A percentile compares a stretch with the other conserved stretches of the same genome.
These are phyloP conservation scores for Eulemur macaco DNA, from an alignment of 2,113 vertebrate species.

Conservation along the genomic window DNA sequence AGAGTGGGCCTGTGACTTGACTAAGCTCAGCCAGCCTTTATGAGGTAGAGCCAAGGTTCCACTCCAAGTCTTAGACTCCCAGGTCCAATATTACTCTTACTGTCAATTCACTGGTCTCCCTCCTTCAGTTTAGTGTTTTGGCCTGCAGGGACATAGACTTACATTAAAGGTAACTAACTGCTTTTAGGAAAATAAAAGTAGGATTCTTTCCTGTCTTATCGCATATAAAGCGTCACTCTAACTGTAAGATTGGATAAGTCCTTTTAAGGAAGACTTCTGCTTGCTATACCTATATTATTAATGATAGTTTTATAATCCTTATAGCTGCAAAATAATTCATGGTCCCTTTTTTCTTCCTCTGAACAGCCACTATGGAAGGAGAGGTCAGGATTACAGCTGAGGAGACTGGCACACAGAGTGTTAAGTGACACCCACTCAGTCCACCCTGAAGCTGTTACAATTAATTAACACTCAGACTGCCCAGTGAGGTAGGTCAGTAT, in stretches of 20 bases:
- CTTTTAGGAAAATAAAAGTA: not conserved
- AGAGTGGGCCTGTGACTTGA: not conserved
- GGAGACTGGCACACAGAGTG: conserved; percentile 54
- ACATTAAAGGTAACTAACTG: not conserved
- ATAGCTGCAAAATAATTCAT: conserved; percentile 53
- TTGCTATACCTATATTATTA: not conserved
- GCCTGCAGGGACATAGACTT: not conserved
- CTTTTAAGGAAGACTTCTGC: not conserved
- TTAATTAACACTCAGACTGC: conserved; percentile 68
- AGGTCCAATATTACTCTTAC: not conserved
- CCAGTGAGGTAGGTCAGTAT: conserved; percentile 71
- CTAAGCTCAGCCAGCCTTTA: not conserved
- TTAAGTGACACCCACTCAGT: conserved; percentile 64
- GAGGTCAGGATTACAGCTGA: conserved; percentile 67
- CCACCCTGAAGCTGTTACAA: conserved; percentile 58
- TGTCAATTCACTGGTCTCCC: not conserved
- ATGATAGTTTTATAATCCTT: not conserved
- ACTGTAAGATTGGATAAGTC: not conserved
- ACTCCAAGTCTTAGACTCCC: not conserved
- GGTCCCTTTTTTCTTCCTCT: conserved; percentile 60
- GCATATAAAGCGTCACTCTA: not conserved
- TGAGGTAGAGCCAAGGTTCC: not conserved
- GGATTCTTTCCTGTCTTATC: not conserved
- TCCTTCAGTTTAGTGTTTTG: not conserved
- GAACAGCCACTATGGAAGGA: conserved; percentile 74